A percentile compares a stretch with the other conserved stretches of the same genome.
These are phyloP conservation scores for Catharus ustulatus DNA, from an alignment of 2,797 vertebrate species.

Conservation along the genomic window DNA sequence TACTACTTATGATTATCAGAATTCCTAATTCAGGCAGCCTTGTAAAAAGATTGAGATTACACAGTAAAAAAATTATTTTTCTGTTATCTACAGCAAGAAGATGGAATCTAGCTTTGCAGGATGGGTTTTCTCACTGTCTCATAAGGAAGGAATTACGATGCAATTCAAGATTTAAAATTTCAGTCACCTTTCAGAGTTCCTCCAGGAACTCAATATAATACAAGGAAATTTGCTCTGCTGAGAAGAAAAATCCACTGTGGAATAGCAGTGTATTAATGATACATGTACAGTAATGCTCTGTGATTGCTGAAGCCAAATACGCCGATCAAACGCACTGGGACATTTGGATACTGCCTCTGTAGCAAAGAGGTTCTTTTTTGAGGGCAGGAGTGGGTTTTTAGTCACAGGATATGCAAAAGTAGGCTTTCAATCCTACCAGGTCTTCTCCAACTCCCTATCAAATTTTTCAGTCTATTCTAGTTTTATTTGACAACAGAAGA, in stretches of 20 bases:
- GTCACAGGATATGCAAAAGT: neutral
- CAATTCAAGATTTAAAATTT: slow-evolving; percentile 23
- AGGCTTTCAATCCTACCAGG: neutral
- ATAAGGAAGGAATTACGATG: neutral
- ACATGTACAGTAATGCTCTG: neutral
- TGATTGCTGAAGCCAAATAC: neutral
- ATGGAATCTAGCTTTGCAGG: neutral
- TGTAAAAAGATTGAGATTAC: neutral
- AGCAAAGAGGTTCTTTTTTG: neutral
- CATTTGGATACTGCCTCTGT: neutral
- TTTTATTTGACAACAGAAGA: neutral
- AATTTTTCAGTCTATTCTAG: neutral
- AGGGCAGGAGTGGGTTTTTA: neutral
- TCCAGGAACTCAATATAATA: neutral
- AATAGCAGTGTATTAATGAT: neutral
- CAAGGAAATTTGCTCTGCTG: neutral
- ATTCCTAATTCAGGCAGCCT: slow-evolving; percentile 16
- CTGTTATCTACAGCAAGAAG: neutral
- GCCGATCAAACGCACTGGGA: neutral
- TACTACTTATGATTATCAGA: neutral
- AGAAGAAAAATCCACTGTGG: neutral
- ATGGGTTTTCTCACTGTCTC: neutral
- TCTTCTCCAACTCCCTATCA: neutral
- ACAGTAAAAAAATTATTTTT: slow-evolving; percentile 1
- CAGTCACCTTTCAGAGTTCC: neutral